These are phyloP conservation scores for Hemithea aestivaria DNA, from an alignment of 2,888 invertebrate species.

Conservation along the genomic window DNA sequence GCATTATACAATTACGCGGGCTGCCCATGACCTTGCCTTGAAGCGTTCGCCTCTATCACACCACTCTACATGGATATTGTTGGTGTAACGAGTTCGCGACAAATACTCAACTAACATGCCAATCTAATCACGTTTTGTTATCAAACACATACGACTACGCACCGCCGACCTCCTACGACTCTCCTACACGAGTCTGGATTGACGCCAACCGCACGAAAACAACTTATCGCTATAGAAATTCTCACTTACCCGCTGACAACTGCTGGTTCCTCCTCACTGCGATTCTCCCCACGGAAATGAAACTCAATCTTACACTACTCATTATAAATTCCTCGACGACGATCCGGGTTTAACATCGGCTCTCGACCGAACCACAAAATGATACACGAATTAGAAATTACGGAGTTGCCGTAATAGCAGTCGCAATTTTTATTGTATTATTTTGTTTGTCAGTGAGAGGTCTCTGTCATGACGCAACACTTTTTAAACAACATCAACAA, in stretches of 20 bases:
- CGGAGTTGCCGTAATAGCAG: slow-evolving; percentile 45
- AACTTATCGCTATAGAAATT: slow-evolving; percentile 34
- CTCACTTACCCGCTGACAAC: slow-evolving; percentile 64
- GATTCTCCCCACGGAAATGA: slow-evolving; percentile 70
- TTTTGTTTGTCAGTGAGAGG: slow-evolving; percentile 76
- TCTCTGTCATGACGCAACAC: slow-evolving; percentile 79
- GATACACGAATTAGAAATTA: slow-evolving; percentile 57
- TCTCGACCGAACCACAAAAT: slow-evolving; percentile 44
- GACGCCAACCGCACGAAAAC: slow-evolving; percentile 54
- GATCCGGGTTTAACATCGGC: slow-evolving; percentile 64
- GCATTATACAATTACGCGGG: slow-evolving; percentile 14
- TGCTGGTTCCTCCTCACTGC: slow-evolving; percentile 71
- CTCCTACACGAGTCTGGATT: slow-evolving; percentile 56
- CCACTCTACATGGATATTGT: slow-evolving; percentile 2
- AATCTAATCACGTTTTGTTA: slow-evolving; percentile 56
- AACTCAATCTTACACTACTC: slow-evolving; percentile 74
- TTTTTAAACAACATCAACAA: slow-evolving; percentile 72
- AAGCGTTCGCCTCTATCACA: slow-evolving; percentile 18
- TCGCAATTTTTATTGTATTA: slow-evolving; percentile 71
- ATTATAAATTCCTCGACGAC: slow-evolving; percentile 53
- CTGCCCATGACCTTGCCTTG: slow-evolving; percentile 28
- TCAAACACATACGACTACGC: slow-evolving; percentile 53
- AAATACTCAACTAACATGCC: slow-evolving; percentile 26
- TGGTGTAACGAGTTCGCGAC: slow-evolving; percentile 18
- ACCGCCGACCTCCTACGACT: slow-evolving; percentile 22